Percentiles rank a stretch among this genome's conserved stretches.
phyloP scores from a whole-genome alignment of 2,888 invertebrate species.

The Caenorhabditis panamensis region DNA sequence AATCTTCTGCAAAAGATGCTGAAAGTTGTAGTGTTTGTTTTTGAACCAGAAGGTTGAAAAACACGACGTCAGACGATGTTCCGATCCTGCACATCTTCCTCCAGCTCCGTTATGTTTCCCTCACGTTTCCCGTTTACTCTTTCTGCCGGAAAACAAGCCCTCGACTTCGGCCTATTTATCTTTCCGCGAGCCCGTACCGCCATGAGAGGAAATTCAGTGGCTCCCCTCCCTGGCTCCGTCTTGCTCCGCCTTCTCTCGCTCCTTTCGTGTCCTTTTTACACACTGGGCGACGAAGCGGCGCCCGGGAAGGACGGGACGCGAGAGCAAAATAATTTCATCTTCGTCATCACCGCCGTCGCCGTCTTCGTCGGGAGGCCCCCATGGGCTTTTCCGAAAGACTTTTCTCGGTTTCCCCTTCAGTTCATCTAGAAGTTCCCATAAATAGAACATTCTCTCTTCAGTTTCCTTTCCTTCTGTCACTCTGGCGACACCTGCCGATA shows the following conservation, averaged over 20 bases:
- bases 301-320: conserved; percentile 42
- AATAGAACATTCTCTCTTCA: background rate
- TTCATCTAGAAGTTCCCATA: background rate
- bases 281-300: conserved; percentile 48
- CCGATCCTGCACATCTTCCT: too few species aligned
- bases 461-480: background rate
- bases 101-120: background rate
- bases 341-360: conserved; percentile 41
- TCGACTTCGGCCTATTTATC: background rate
- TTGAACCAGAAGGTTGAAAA: background rate
- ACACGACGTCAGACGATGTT: too few species aligned
- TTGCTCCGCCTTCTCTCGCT: conserved; percentile 43
- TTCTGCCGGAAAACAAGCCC: background rate
- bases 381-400: conserved; percentile 26
- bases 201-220: conserved; percentile 12
- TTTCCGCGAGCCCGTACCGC: conserved; percentile 6
- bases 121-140: background rate
- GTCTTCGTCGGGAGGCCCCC: conserved; percentile 10
- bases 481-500: conserved; percentile 19
- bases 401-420: background rate
- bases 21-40: background rate
- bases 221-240: background rate
- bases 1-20: background rate
- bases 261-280: conserved; percentile 37
- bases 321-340: conserved; percentile 61